Conservation (phyloP, 2,113 vertebrate genomes). For the Macaca nemestrina region DNA sequence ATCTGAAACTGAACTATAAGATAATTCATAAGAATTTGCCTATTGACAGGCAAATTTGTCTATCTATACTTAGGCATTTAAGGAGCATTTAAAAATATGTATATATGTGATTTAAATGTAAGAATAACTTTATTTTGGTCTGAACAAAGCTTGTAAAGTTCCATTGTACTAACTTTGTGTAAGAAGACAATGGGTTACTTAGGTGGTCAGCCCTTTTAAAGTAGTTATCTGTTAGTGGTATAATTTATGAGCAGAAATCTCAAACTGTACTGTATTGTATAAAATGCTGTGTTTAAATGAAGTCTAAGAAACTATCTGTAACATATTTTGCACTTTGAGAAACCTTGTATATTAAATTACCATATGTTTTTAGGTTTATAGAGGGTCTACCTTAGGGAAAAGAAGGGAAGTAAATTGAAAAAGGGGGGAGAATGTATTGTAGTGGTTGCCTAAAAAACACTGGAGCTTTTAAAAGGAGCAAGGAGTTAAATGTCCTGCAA, state of each 20-base stretch:
- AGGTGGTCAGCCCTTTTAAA: constrained; percentile 18
- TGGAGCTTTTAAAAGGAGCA: neutral
- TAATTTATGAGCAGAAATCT: constrained; percentile 61
- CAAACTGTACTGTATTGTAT: constrained; percentile 58
- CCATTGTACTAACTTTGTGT: constrained; percentile 33
- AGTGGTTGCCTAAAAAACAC: neutral
- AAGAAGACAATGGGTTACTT: constrained; percentile 28
- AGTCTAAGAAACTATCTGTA: constrained; percentile 61
- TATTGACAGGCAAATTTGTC: neutral
- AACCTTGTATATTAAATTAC: constrained; percentile 57
- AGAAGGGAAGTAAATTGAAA: neutral
- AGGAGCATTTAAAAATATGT: constrained; percentile 62
- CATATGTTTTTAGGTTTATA: constrained; percentile 65
- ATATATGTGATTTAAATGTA: constrained; percentile 49
- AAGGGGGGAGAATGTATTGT: neutral
- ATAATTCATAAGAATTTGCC: neutral
- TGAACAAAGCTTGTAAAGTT: constrained; percentile 64
- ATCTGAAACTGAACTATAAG: neutral
- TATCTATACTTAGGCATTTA: constrained; percentile 19
- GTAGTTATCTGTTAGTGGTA: neutral
- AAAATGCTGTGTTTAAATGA: constrained; percentile 53
- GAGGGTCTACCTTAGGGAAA: neutral
- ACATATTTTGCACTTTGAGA: constrained; percentile 69
- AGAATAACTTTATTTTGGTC: constrained; percentile 58
- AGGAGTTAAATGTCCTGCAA: neutral